Base-by-base conservation (phyloP, 2,113 vertebrate species). In the Ophthalmolycus amberensis region DNA sequence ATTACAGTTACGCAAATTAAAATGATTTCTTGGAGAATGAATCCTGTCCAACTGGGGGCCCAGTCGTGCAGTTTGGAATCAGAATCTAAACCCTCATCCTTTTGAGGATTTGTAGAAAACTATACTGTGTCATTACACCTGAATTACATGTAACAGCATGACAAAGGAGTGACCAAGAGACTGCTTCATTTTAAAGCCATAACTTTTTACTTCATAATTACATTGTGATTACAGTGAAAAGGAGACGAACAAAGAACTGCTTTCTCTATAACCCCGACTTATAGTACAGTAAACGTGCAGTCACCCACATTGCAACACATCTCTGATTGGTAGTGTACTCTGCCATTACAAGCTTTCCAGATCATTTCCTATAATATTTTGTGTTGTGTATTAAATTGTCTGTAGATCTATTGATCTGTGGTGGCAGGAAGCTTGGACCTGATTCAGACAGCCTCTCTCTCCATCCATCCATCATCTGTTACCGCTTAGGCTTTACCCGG, bases 1-100 rank as follows among this genome's bases (percentile, higher is more conserved):
- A 75, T 79, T 79, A 82, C 29, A 76, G 68, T 77, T 59, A 37
- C 2, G 3, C 71, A 73, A 71, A 88, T 84, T 73, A 77, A 6
- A 65, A 69, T 25, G 22, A 59, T 50, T 70, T 22, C 14, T 71
- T 32, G 44, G 60, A 80, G 77, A 78, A 81, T 68, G 2, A 80
- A 63, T 71, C 48, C 29, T 62, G 42, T 40, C 38, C 42, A 29
- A 46, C 37, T 60, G 3, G 1, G 25, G 10, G 54, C 38, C 3
- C 6, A 20, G 67, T 62, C 6, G 22, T 52, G 15, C 1, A 32
- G 54, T 62, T 56, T 16, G 29, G 46, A 58, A 63, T 37, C 14
- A 58, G 14, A 2, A 18, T 70, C 9, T 59, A 14, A 72, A 68
- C 34, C 14, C n/a, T 9, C 15, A 50, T 71, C 9, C 37, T 16